phyloP scores from a whole-genome alignment of 2,113 vertebrate species.

The Menidia beryllina region DNA sequence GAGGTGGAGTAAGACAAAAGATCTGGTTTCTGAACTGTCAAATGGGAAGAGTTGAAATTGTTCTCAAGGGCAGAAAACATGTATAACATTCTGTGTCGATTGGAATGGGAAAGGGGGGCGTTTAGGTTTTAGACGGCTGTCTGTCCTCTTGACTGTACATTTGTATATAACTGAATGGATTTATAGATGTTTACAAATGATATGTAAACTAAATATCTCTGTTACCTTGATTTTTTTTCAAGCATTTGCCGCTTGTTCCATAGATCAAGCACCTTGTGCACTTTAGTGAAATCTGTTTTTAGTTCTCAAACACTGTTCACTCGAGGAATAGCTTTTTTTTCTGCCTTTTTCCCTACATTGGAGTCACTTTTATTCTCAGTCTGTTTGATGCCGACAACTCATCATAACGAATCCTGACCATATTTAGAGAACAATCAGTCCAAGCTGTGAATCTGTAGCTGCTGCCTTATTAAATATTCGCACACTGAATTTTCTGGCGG shows the following conservation, averaged over 20 bases:
- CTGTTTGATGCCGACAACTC: constrained; percentile 20
- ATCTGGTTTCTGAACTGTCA: background rate
- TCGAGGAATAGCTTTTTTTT: constrained; percentile 22
- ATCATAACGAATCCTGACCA: background rate
- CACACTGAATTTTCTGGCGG: constrained; percentile 61
- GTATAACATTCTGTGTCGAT: background rate
- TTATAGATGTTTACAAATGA: constrained; percentile 68
- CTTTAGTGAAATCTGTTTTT: constrained; percentile 63
- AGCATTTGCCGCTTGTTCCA: constrained; percentile 43
- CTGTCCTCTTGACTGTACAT: constrained; percentile 60
- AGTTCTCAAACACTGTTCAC: constrained; percentile 38
- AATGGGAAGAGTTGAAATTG: constrained; percentile 8
- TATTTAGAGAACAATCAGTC: constrained; percentile 41
- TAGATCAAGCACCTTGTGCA: constrained; percentile 73
- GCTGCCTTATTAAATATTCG: constrained; percentile 72
- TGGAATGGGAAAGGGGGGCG: fast-evolving
- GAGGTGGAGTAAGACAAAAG: constrained; percentile 4
- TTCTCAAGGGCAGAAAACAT: background rate
- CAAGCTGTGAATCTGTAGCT: constrained; percentile 75
- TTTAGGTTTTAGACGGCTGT: constrained; percentile 67
- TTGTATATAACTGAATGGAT: constrained; percentile 61
- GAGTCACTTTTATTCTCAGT: constrained; percentile 20
- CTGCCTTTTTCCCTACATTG: constrained; percentile 2
- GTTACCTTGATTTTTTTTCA: constrained; percentile 49
- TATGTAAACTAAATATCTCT: constrained; percentile 53